Base-by-base conservation (phyloP, 2,888 invertebrate genomes). In the Apodemia hepburni region DNA sequence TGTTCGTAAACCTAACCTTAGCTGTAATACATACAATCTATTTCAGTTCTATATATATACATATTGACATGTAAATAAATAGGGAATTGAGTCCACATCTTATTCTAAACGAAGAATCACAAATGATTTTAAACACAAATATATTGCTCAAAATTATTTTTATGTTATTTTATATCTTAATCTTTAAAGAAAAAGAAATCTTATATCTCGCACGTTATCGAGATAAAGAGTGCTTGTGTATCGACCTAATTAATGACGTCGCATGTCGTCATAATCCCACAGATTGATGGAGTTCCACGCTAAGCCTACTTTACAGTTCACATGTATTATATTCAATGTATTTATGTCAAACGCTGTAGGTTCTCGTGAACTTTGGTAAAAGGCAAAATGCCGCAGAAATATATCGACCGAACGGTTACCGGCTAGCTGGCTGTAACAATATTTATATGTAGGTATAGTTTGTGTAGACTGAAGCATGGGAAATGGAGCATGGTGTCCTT, bases 361-460 rank as follows among this genome's bases (percentile, higher is more conserved):
- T 22, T 33, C 64, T 68, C 72, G 74, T 75, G 75, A 72, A 75
- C 76, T 68, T 71, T 70, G 73, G 73, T 76, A 81, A 83, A 81
- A 81, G 81, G 81, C 78, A 83, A 81, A 83, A 82, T 76, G 82
- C 83, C 82, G 87, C 87, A 85, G 85, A 87, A 87, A 83, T 83
- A 82, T 90, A 89, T 90, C 90, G 90, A 89, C 87, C 89, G 80
- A 54, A 3, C 22, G 22, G 22, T 15, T 22, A 22, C 54, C 54
- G 54, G 54, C 54, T 27, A n/a, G 17, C 49, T 17, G 22, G 35
- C 38, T 63, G 49, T 70, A 70, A 72, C 70, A 79, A 77, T 75
- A 72, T 79, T 73, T 77, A 63, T 64, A 63, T 57, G 45, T n/a
- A n/a, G n/a, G n/a, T 64, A 66, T 61, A 45, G 45, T 45, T 45